Evolutionary conservation across 2,888 invertebrate species (phyloP), one percentile per base, ranked within the genome.

Genomic region (Sinodicranocentrus sp.): DNA sequence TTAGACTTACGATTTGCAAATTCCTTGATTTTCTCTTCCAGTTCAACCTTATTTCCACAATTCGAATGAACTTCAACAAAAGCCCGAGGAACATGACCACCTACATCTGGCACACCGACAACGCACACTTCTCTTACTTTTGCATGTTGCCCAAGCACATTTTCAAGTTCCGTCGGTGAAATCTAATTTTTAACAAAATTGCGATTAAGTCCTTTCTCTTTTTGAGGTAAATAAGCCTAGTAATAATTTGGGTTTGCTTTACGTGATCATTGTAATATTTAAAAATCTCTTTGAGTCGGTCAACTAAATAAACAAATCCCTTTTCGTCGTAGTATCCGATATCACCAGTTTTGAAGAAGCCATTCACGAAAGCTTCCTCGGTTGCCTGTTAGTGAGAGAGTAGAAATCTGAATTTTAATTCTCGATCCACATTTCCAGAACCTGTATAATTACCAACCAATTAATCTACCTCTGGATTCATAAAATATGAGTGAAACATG

Each of bases 81-180:
- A 39, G 39, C 39, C 13, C 39, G 6, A 21, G 88, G 88, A 54
- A 88, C 65, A 28, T 73, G 63, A 13, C 84, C 87, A 5, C 84
- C 87, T 2, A 73, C 85, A 71, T 84, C 83, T 0, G 59, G 21
- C 1, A 86, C 57, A 2, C 85, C 84, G 43, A 87, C 26, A 0
- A 88, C 88, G 33, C 85, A 85, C n/a, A 82, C 86, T 85, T 87
- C 84, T 5, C 48, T 79, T 2, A 88, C 85, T 19, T 67, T 77
- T 0, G 86, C 85, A 71, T 88, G 87, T 25, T 80, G 76, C n/a
- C 65, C 77, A 33, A 88, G 86, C 10, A 85, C 85, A 25, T 84
- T 79, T 67, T 88, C 88, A 1, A 88, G 21, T 23, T 88, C 88
- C 0, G 87, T 84, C 21, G 88, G 88, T 10, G 88, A 87, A 44